Conservation (phyloP, 2,888 invertebrate genomes). For the Rhaphigaster nebulosa region DNA sequence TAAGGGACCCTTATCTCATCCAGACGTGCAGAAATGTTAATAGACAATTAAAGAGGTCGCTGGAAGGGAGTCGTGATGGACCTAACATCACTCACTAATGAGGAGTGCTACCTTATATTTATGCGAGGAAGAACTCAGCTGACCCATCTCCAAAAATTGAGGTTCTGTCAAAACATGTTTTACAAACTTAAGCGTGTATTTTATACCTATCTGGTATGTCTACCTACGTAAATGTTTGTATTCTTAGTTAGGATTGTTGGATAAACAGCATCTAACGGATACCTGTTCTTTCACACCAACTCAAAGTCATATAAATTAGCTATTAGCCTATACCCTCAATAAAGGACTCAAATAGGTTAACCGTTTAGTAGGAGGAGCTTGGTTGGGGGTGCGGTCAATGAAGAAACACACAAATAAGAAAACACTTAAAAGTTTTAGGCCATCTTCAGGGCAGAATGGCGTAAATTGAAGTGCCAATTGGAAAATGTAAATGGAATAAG, state of each 20-base stretch:
- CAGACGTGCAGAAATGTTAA: constrained; percentile 28
- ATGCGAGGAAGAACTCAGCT: not conserved
- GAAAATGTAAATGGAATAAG: too few relatives aligned
- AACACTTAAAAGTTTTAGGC: too few relatives aligned
- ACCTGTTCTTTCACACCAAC: too few relatives aligned
- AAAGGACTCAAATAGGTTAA: too few relatives aligned
- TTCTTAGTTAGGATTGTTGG: not conserved
- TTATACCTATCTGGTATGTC: not conserved
- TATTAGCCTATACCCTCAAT: too few relatives aligned
- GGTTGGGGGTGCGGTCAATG: too few relatives aligned
- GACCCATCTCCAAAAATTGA: not conserved
- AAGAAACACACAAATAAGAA: too few relatives aligned
- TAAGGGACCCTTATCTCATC: not conserved
- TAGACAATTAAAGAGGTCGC: constrained; percentile 13
- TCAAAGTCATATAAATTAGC: too few relatives aligned
- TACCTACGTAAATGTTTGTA: not conserved
- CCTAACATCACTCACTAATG: constrained; percentile 4
- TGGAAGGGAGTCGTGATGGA: not conserved
- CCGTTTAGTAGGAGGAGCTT: too few relatives aligned
- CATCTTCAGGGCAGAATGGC: too few relatives aligned
- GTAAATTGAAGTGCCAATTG: too few relatives aligned
- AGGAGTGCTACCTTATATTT: not conserved
- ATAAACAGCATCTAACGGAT: not conserved
- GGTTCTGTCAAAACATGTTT: not conserved
- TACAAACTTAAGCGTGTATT: not conserved